Evolutionary conservation across 2,888 invertebrate species (phyloP).

Genomic region (Clunio marinus): DNA sequence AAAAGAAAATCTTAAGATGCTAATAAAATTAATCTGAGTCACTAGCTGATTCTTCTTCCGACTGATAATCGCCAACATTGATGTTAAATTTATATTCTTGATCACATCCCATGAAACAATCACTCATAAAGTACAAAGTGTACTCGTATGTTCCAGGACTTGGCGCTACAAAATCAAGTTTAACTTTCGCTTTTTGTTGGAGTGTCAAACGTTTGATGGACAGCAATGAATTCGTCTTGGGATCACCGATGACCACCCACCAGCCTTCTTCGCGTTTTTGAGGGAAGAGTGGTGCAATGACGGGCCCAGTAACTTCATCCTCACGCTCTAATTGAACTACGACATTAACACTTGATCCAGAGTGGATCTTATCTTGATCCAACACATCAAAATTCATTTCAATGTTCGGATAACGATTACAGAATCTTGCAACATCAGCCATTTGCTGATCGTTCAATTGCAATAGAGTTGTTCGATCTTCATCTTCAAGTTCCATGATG

Average conservation of each 20-base stretch:
- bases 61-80: slow-evolving; percentile 72
- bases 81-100: slow-evolving; percentile 95
- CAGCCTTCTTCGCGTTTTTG: slow-evolving; percentile 90
- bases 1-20: too few relatives aligned
- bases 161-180: slow-evolving; percentile 78
- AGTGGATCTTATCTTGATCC: slow-evolving; percentile 71
- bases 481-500: slow-evolving; percentile 78
- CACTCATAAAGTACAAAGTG: slow-evolving; percentile 98
- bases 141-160: slow-evolving; percentile 83
- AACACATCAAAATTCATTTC: slow-evolving; percentile 89
- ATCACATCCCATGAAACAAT: slow-evolving; percentile 98
- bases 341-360: slow-evolving; percentile 84
- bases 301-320: slow-evolving; percentile 94
- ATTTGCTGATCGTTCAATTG: slow-evolving; percentile 83
- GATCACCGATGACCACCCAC: slow-evolving; percentile 99
- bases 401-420: slow-evolving; percentile 98
- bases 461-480: slow-evolving; percentile 71
- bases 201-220: slow-evolving; percentile 96
- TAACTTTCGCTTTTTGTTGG: slow-evolving; percentile 84
- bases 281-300: slow-evolving; percentile 97
- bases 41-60: slow-evolving; percentile 54
- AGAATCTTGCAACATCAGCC: slow-evolving; percentile 97
- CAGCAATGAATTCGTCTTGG: slow-evolving; percentile 85
- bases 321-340: slow-evolving; percentile 91
- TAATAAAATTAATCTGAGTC: slow-evolving; percentile 54